These are phyloP conservation scores for Diprion similis DNA, from an alignment of 1,140 invertebrate species.

Conservation along the genomic window DNA sequence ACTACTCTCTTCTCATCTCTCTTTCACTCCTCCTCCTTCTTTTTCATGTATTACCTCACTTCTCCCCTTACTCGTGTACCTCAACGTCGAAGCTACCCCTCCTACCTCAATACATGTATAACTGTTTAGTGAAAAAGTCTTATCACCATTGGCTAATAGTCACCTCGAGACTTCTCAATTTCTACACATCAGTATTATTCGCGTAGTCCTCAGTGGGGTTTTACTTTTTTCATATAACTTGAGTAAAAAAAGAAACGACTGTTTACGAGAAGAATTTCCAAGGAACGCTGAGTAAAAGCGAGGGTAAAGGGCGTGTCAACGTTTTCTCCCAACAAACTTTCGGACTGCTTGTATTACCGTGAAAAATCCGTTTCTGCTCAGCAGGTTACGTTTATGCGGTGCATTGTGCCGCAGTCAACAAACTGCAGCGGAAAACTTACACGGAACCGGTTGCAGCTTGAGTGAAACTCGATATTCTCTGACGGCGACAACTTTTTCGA, in stretches of 20 bases:
- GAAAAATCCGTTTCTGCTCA: background rate
- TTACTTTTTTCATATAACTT: background rate
- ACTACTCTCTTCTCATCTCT: too few species aligned
- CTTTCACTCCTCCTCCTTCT: too few species aligned
- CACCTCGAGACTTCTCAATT: background rate
- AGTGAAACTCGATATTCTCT: background rate
- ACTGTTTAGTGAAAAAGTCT: background rate
- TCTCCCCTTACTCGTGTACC: too few species aligned
- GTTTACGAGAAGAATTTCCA: too few species aligned
- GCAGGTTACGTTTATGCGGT: background rate
- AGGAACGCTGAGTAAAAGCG: too few species aligned
- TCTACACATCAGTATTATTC: background rate
- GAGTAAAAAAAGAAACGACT: background rate
- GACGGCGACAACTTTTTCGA: background rate
- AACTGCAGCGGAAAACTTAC: conserved; percentile 5
- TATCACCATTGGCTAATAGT: background rate
- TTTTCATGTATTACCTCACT: too few species aligned
- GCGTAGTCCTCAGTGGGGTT: background rate
- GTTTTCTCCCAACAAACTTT: background rate
- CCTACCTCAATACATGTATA: too few species aligned
- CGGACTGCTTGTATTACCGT: conserved; percentile 1
- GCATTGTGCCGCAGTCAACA: background rate
- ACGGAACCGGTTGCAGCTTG: background rate
- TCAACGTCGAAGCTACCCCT: too few species aligned
- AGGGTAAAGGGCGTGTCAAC: background rate